Conservation (phyloP, 1,140 invertebrate species). For the Chelonus insularis region DNA sequence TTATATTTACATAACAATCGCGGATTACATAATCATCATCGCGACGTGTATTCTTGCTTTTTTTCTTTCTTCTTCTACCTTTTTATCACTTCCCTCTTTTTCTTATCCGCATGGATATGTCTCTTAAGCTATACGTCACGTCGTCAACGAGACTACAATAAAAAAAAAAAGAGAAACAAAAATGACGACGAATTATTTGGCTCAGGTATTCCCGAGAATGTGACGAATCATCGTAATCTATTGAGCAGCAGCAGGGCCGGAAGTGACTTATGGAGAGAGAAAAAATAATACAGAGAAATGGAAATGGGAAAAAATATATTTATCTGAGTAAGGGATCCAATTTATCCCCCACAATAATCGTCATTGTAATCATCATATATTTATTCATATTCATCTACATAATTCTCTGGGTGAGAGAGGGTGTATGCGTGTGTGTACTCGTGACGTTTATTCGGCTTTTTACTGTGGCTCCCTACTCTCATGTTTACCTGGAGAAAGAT, state of each 20-base stretch:
- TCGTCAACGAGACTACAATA: too few species aligned
- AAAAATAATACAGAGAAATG: background rate
- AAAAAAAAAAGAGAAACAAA: background rate
- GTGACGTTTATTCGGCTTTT: background rate
- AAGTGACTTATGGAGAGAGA: slow-evolving; percentile 20
- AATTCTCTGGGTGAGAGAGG: background rate
- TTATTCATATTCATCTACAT: too few species aligned
- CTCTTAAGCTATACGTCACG: too few species aligned
- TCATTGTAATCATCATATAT: background rate
- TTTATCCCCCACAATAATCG: slow-evolving; percentile 14
- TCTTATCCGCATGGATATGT: slow-evolving; percentile 31
- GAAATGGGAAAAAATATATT: background rate
- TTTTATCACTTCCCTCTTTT: slow-evolving; percentile 25
- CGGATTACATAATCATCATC: slow-evolving; percentile 54
- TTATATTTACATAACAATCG: slow-evolving; percentile 59
- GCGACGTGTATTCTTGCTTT: slow-evolving; percentile 39
- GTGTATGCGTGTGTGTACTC: too few species aligned
- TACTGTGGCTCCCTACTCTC: background rate
- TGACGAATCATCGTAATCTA: background rate
- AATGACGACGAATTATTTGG: background rate
- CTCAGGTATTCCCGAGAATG: background rate
- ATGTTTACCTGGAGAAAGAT: background rate
- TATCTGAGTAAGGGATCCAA: background rate
- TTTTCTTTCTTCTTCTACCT: background rate
- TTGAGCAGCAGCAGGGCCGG: slow-evolving; percentile 6